phyloP scores from a whole-genome alignment of 2,797 vertebrate genomes.

The Propithecus perrieri region DNA sequence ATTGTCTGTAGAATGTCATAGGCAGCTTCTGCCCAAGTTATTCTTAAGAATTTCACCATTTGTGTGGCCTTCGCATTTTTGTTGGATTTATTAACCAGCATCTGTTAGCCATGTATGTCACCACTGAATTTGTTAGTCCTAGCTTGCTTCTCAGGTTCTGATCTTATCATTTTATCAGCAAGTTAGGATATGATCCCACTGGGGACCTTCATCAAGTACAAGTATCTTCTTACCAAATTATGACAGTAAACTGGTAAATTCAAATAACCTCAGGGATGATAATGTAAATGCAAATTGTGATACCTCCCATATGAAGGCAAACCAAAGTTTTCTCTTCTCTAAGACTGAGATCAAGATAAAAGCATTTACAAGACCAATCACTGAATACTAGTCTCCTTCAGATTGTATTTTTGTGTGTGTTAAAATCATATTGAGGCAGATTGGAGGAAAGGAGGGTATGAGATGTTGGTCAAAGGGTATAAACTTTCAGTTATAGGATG shows the following conservation, averaged over 20 bases:
- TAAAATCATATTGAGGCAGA: not conserved
- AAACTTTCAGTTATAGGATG: not conserved
- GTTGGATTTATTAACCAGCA: not conserved
- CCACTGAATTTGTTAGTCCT: not conserved
- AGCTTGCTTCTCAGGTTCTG: not conserved
- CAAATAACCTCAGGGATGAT: not conserved
- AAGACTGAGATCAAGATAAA: not conserved
- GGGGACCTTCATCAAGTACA: not conserved
- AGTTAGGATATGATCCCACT: not conserved
- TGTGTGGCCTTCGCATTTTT: not conserved
- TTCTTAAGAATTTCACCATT: not conserved
- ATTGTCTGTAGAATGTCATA: not conserved
- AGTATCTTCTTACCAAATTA: not conserved
- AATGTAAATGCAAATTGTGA: not conserved
- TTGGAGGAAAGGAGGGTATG: not conserved
- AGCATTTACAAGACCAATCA: not conserved
- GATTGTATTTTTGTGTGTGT: not conserved
- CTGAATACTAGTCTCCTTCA: not conserved
- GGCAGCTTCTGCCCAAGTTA: not conserved
- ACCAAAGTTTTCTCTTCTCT: not conserved
- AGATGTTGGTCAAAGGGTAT: not conserved
- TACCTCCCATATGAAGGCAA: not conserved
- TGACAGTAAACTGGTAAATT: not conserved
- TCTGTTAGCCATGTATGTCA: not conserved
- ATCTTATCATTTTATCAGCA: not conserved